Evolutionary conservation across 2,797 vertebrate species (phyloP).

Genomic region (Acomys russatus): DNA sequence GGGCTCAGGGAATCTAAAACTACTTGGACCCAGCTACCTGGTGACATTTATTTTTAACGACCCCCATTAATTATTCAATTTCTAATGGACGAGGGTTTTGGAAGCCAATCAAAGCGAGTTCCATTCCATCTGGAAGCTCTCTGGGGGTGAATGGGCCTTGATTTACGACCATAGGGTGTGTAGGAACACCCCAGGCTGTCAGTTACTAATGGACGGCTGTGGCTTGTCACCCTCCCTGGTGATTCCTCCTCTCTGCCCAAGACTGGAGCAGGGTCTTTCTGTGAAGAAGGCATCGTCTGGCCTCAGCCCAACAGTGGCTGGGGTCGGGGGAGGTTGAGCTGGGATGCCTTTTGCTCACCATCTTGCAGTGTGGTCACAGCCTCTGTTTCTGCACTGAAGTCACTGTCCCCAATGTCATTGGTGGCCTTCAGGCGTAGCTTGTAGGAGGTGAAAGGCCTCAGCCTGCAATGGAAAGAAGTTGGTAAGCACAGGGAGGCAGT

Average conservation of each 20-base stretch:
- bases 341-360: conserved; percentile 87
- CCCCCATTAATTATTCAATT: conserved; percentile 87
- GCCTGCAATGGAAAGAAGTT: conserved; percentile 83
- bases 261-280: rapidly evolving
- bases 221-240: conserved; percentile 46
- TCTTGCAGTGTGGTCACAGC: conserved; percentile 93
- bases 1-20: conserved; percentile 76
- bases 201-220: conserved; percentile 63
- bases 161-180: conserved; percentile 80
- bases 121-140: conserved; percentile 84
- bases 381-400: conserved; percentile 93
- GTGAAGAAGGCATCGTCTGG: rapidly evolving
- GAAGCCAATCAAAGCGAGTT: conserved; percentile 85
- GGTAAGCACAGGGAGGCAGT: neutral
- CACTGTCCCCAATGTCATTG: conserved; percentile 95
- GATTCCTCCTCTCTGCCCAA: neutral
- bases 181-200: conserved; percentile 62
- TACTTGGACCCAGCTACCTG: conserved; percentile 79
- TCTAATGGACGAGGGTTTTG: conserved; percentile 85
- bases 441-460: conserved; percentile 95
- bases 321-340: neutral
- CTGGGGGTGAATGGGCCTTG: conserved; percentile 74
- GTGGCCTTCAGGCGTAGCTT: conserved; percentile 94
- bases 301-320: neutral
- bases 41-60: conserved; percentile 87